These are phyloP conservation scores for Danio tinwini DNA, from an alignment of 2,797 vertebrate genomes.

Conservation along the genomic window DNA sequence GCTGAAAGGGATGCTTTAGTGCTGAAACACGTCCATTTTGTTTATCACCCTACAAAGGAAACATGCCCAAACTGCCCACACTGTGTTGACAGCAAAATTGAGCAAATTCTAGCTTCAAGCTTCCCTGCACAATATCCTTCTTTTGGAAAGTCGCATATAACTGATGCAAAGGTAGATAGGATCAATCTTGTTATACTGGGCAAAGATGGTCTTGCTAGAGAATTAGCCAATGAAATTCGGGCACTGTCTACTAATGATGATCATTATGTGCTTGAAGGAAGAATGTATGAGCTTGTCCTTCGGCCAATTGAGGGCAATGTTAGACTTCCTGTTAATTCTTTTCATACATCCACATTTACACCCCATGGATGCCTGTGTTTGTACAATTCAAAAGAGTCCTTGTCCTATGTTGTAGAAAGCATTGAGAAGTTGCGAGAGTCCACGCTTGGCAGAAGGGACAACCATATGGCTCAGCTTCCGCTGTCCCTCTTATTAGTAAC, in stretches of 20 bases:
- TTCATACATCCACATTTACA: conserved; percentile 85
- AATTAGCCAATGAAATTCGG: conserved; percentile 88
- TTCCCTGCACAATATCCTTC: conserved; percentile 80
- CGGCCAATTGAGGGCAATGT: conserved; percentile 88
- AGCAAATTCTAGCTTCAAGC: conserved; percentile 79
- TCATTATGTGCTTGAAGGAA: conserved; percentile 85
- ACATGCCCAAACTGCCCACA: conserved; percentile 82
- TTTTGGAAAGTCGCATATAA: conserved; percentile 81
- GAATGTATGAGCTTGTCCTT: conserved; percentile 85
- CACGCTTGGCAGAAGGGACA: conserved; percentile 77
- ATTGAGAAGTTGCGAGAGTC: conserved; percentile 85
- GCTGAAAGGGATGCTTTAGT: conserved; percentile 86
- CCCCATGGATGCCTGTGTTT: conserved; percentile 89
- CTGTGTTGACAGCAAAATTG: conserved; percentile 83
- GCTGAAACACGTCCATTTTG: conserved; percentile 89
- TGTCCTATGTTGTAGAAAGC: conserved; percentile 86
- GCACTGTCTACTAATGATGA: conserved; percentile 87
- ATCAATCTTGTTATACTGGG: conserved; percentile 88
- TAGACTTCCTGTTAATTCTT: conserved; percentile 86
- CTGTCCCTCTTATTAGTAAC: conserved; percentile 83
- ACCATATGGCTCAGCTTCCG: conserved; percentile 78
- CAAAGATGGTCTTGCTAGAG: conserved; percentile 85
- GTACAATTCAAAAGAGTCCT: conserved; percentile 88
- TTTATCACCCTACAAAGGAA: conserved; percentile 88
- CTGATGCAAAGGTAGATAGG: conserved; percentile 81